Evolutionary conservation across 1,140 invertebrate species (phyloP), one percentile per base, ranked within the genome.

Genomic region (Triops longicaudatus): DNA sequence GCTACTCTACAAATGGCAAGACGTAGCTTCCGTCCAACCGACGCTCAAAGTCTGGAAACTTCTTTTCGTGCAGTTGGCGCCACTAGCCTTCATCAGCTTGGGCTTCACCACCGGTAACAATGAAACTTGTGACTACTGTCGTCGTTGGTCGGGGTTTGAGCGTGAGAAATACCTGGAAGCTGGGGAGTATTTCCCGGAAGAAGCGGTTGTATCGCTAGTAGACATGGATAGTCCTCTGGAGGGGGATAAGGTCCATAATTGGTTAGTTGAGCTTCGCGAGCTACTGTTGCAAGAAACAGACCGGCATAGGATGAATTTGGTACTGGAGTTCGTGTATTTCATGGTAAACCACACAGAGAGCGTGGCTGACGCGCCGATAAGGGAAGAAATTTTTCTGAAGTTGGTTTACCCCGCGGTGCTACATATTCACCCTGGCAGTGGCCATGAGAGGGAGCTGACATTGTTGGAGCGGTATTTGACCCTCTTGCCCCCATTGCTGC

Each of bases 121-220:
- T 44, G 63, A 74, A 26, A 72, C 43, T 63, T 77, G 76, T 26
- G 26, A 27, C 7, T 41, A 42, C 42, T 77, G 76, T 43, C 76
- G 76, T 5, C 43, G 41, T 14, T 73, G 73, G 17, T 27, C 27
- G 26, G 72, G 72, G 1, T 72, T 73, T 17, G 76, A 73, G 12
- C 76, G 73, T 63, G 72, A 73, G 27, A 12, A 43, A 0, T 77
- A 72, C 27, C 26, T n/a, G 31, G 26, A 43, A 26, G 72, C 72
- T n/a, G 76, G 76, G 1, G 76, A 73, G 5, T 77, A 77, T 41
- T n/a, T 73, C 14, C 42, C 72, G 6, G 72, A 71, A 26, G 76
- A 77, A 12, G 63, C 76, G 26, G 12, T 75, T 1, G 26, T 77
- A 17, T 17, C 14, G 22, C 50, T 14, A 14, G 50, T 10, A 0